Base-by-base conservation (phyloP, 2,797 vertebrate species). In the Hozukius guyotensis region DNA sequence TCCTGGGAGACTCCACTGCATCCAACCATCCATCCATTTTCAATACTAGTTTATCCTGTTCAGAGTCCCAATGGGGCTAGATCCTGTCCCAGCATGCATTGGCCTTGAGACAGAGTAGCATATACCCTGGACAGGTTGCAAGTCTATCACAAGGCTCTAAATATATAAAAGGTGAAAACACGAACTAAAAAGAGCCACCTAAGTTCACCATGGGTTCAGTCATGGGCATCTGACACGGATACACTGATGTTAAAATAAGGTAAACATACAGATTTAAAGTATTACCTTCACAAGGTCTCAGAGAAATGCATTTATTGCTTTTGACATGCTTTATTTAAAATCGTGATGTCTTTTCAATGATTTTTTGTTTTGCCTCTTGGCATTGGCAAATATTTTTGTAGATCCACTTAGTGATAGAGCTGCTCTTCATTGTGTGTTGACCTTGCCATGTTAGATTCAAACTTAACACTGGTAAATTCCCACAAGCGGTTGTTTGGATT, bases 381-480 rank as follows among this genome's bases (percentile, higher is more conserved):
- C 49, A 77, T 55, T 49, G 66, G 80, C 52, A 76, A 67, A 59
- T 38, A 76, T 67, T 73, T 75, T 38, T 68, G 76, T 65, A 75
- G 73, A 84, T 75, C 9, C n/a, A 42, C 32, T 61, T 34, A 13
- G 20, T 27, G 79, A 82, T 67, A 67, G 73, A 80, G 74, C 83
- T 63, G 55, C 76, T 83, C 74, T 78, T 71, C 55, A 85, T 78
- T 85, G 67, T 81, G 80, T 71, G 68, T n/a, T 87, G 88, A 86
- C 89, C 88, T 89, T 87, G 81, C 73, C 46, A 24, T 71, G 77
- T 70, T 56, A 22, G 60, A 88, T 83, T 90, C 80, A 46, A 83
- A 87, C 59, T 46, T 62, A 64, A 81, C 38, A 78, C 60, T 25
- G 81, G 68, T 79, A 59, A 85, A 74, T 64, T 86, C 57, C 72